Conservation (phyloP, 2,888 invertebrate species). For the Oscheius sp. region DNA sequence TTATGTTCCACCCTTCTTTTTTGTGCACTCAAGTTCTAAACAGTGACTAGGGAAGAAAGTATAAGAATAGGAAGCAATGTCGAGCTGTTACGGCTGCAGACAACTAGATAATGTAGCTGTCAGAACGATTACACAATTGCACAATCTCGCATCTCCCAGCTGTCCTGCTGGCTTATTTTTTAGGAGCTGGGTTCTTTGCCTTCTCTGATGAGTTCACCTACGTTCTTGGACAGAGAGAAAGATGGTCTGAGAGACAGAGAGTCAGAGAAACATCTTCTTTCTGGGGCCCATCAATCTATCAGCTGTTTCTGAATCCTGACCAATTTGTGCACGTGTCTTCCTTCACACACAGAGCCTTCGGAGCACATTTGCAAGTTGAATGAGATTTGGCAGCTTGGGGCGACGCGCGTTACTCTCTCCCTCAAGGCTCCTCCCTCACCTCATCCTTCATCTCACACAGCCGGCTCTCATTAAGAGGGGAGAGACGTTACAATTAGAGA, state of each 20-base stretch:
- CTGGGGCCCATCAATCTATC: slow-evolving; percentile 20
- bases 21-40: no score
- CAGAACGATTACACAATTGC: no score
- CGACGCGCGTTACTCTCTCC: background rate
- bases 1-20: no score
- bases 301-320: slow-evolving; percentile 8
- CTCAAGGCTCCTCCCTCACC: background rate
- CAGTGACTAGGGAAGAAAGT: no score
- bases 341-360: background rate
- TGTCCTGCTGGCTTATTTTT: background rate
- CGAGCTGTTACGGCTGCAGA: no score
- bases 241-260: background rate
- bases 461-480: slow-evolving; percentile 29
- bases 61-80: no score
- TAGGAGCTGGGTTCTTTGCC: background rate
- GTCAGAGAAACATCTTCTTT: background rate
- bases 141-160: no score
- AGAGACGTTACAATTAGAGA: background rate
- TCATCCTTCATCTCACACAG: slow-evolving; percentile 1
- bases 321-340: slow-evolving; percentile 23
- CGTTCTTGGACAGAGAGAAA: background rate
- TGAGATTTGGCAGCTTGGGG: slow-evolving; percentile 32
- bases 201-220: background rate
- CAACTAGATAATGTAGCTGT: no score
- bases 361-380: slow-evolving; percentile 39